Percentiles rank a stretch among this genome's conserved stretches.
Evolutionary conservation across 2,113 vertebrate genomes (phyloP).

Genomic region (Myrmecobius fasciatus): DNA sequence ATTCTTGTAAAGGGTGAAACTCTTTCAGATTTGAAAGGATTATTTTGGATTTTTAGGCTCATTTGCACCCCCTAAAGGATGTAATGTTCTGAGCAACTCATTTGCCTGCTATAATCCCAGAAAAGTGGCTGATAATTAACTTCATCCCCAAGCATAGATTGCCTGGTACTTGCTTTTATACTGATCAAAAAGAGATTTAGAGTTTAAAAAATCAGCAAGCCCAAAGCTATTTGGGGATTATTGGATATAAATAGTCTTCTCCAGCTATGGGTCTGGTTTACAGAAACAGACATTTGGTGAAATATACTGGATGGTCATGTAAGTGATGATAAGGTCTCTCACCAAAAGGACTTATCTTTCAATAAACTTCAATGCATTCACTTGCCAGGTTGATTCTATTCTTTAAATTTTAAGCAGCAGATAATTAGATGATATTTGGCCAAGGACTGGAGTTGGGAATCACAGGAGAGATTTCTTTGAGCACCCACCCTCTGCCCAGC

Average conservation of each 20-base stretch:
- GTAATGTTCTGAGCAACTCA: not conserved
- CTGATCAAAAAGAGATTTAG: not conserved
- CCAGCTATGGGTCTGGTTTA: not conserved
- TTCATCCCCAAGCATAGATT: not conserved
- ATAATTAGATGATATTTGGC: not conserved
- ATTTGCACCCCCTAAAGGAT: not conserved
- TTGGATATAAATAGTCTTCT: not conserved
- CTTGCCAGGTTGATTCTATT: not conserved
- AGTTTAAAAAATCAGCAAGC: not conserved
- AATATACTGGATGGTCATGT: not conserved
- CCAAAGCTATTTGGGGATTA: not conserved
- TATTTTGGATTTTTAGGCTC: not conserved
- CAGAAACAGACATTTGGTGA: not conserved
- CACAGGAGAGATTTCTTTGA: not conserved
- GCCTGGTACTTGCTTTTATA: not conserved
- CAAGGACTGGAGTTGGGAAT: not conserved
- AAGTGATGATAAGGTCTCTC: not conserved
- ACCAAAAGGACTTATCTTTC: not conserved
- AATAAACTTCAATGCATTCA: not conserved
- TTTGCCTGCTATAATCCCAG: not conserved
- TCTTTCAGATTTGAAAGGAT: not conserved
- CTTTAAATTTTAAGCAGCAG: not conserved
- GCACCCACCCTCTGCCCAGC: not conserved
- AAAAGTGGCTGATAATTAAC: not conserved
- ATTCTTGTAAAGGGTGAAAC: not conserved